Base-by-base conservation (phyloP, 2,113 vertebrate genomes). In the Microcebus ravelobensis region DNA sequence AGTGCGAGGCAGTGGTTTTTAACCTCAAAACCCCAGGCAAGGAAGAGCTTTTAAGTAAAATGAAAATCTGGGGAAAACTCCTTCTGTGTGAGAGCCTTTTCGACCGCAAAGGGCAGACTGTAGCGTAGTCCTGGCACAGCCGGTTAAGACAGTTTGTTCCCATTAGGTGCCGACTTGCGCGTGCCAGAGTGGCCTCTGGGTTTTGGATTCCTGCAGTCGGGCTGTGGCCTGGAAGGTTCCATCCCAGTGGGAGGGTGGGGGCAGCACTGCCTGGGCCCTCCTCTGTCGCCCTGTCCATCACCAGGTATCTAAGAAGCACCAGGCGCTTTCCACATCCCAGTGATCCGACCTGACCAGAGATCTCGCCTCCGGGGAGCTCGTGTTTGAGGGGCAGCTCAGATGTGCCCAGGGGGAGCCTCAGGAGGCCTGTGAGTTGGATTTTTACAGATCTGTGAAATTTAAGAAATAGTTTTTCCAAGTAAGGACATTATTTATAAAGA, bases 31-130 rank as follows among this genome's bases (percentile, higher is more conserved):
- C 94, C 67, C 82, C 85, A 94, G 88, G 59, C 15, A 0, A 36
- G 81, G 85, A 94, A 97, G 87, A 96, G 83, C 94, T 97, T 92
- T 88, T 97, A 84, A 97, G 92, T 90, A 76, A 85, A 97, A 96
- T 94, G 87, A 82, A 95, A 96, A 83, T 73, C 80, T 61, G 63
- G 84, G 85, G 61, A 77, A 45, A 88, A 77, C 59, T 36, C 82
- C 14, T 57, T 57, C 39, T 9, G 11, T 42, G 80, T 82, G 52
- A 90, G 67, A 48, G 61, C 50, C 29, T 87, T 73, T 68, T 59
- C 76, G 3, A 29, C 67, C 14, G 1, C 90, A 92, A 17, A 91
- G 89, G 76, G 81, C 71, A 20, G 76, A 52, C 71, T 34, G 39
- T 8, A 9, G 63, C 50, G 2, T 74, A 42, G 88, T 13, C 74